These are phyloP conservation scores for Trichogramma evanescens DNA, from an alignment of 2,888 invertebrate genomes.

Conservation along the genomic window DNA sequence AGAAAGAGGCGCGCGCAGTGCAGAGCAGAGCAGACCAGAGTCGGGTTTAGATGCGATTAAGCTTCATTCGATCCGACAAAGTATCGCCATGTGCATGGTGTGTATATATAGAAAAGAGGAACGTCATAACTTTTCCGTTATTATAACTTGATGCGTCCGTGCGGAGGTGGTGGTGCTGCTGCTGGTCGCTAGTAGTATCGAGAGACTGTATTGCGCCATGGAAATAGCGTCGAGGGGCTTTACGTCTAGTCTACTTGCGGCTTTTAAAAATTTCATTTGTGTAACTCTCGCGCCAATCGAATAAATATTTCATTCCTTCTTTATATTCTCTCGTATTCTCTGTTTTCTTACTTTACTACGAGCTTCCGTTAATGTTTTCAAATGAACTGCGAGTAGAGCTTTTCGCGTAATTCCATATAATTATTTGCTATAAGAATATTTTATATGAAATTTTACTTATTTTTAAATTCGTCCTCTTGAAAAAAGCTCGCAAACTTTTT, in stretches of 20 bases:
- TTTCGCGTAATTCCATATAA: no score
- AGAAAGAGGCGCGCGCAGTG: neutral
- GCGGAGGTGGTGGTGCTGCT: neutral
- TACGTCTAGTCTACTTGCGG: no score
- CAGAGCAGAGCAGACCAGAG: neutral
- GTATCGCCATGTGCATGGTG: neutral
- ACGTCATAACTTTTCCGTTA: slow-evolving; percentile 17
- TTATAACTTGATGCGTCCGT: neutral
- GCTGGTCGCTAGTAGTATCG: no score
- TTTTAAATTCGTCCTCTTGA: no score
- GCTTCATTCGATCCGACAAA: slow-evolving; percentile 1
- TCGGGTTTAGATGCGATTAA: slow-evolving; percentile 12
- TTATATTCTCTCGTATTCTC: neutral
- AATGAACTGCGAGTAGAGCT: no score
- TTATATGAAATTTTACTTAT: no score
- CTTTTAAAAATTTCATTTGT: neutral
- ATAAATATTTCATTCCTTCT: neutral
- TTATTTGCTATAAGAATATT: no score
- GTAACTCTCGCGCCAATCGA: neutral
- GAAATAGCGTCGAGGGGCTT: no score
- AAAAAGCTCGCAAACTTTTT: no score
- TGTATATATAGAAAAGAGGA: neutral
- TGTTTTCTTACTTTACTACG: neutral
- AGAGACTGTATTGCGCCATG: no score
- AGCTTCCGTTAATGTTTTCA: no score